Evolutionary conservation across 2,113 vertebrate genomes (phyloP).

Genomic region (Puma concolor): DNA sequence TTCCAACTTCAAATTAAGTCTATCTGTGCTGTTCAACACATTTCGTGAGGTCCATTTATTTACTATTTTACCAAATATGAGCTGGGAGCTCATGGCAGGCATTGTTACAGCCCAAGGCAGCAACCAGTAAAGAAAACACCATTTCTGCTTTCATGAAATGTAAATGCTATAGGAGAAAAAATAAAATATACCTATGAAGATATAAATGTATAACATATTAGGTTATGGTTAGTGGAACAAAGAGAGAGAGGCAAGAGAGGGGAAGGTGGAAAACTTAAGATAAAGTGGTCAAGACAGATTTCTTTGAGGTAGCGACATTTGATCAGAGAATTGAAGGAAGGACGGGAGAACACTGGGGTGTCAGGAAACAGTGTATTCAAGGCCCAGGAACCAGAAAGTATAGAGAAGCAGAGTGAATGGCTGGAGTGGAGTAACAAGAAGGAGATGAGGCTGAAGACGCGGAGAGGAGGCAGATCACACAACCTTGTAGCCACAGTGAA

Average conservation of each 20-base stretch:
- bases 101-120: background rate
- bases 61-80: slow-evolving; percentile 29
- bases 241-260: background rate
- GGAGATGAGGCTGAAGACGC: background rate
- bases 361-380: background rate
- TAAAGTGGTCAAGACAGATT: background rate
- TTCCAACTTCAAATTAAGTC: slow-evolving; percentile 21
- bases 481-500: background rate
- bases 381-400: background rate
- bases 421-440: background rate
- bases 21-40: background rate
- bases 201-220: background rate
- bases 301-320: background rate
- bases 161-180: slow-evolving; percentile 4
- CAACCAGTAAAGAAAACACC: background rate
- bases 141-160: background rate
- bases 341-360: background rate
- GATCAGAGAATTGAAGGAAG: background rate
- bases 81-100: background rate
- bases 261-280: background rate
- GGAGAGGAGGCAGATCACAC: background rate
- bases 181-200: background rate
- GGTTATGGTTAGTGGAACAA: background rate
- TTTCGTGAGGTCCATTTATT: slow-evolving; percentile 34
- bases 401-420: background rate